Percentiles rank a stretch among this genome's conserved stretches.
These are phyloP conservation scores for Sinocyclocheilus anophthalmus DNA, from an alignment of 2,113 vertebrate genomes.

Conservation along the genomic window DNA sequence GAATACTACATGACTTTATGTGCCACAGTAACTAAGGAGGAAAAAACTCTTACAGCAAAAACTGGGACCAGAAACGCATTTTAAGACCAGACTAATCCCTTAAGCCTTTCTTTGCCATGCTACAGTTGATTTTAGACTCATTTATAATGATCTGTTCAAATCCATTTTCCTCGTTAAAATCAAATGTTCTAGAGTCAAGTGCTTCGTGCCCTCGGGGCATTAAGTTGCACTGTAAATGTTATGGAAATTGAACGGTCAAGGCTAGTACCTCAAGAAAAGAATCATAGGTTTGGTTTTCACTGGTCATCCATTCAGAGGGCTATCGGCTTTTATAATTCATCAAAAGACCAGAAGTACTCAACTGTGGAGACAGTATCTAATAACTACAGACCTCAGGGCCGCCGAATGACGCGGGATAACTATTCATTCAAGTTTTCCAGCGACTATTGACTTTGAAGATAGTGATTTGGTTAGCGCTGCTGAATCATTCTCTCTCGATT, in stretches of 20 bases:
- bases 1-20: not conserved
- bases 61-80: slow-evolving; percentile 3
- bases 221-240: slow-evolving; percentile 22
- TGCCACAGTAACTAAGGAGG: slow-evolving; percentile 21
- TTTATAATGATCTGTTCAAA: slow-evolving; percentile 45
- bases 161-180: slow-evolving; percentile 28
- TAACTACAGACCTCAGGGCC: slow-evolving; percentile 35
- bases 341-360: not conserved
- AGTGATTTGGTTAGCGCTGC: not conserved
- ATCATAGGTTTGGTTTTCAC: not conserved
- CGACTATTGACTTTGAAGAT: not conserved
- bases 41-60: slow-evolving; percentile 21
- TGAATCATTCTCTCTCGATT: not conserved
- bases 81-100: slow-evolving; percentile 33
- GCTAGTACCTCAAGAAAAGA: not conserved
- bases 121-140: slow-evolving; percentile 35
- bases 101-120: slow-evolving; percentile 38
- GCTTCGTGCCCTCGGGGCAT: not conserved
- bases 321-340: slow-evolving; percentile 5
- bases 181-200: slow-evolving; percentile 32
- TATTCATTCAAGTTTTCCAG: slow-evolving; percentile 13
- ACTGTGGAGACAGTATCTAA: slow-evolving; percentile 12
- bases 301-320: not conserved
- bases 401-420: not conserved
- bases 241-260: slow-evolving; percentile 31